phyloP scores from a whole-genome alignment of 2,113 vertebrate genomes.

The Oenanthe oenanthe region DNA sequence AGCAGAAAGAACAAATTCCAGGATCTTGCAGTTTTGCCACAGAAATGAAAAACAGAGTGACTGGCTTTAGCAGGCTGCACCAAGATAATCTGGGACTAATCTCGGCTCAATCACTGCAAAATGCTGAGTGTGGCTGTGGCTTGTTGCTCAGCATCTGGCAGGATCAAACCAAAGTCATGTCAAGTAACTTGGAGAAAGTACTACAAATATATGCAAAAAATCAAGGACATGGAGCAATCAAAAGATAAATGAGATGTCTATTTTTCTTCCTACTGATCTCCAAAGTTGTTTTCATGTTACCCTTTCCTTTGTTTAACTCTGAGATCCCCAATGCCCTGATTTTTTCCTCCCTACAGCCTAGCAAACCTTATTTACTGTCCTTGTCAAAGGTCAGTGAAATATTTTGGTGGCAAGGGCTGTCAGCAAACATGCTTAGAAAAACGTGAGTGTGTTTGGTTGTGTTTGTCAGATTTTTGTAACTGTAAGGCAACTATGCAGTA shows the following conservation, averaged over 20 bases:
- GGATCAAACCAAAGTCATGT: constrained; percentile 22
- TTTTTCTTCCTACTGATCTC: constrained; percentile 12
- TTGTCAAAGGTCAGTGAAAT: constrained; percentile 45
- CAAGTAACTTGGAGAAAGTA: not conserved
- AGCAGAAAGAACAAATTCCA: constrained; percentile 60
- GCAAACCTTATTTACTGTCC: constrained; percentile 6
- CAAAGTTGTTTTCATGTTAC: constrained; percentile 10
- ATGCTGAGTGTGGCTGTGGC: not conserved
- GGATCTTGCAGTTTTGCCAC: constrained; percentile 31
- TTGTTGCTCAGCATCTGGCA: constrained; percentile 22
- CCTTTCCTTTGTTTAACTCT: constrained; percentile 44
- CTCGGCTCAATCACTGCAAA: not conserved
- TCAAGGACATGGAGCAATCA: not conserved
- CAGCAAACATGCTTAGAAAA: constrained; percentile 38
- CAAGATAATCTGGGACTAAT: constrained; percentile 12
- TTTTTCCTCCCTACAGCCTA: not conserved
- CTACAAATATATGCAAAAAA: not conserved
- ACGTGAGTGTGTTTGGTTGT: constrained; percentile 41
- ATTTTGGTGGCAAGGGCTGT: constrained; percentile 22
- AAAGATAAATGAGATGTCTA: not conserved
- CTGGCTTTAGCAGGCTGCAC: not conserved
- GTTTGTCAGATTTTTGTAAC: constrained; percentile 60
- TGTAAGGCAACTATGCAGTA: constrained; percentile 2
- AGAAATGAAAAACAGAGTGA: constrained; percentile 45
- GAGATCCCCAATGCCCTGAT: not conserved